Conservation (phyloP, 2,888 invertebrate species). For the Zaprionus lineosus region DNA sequence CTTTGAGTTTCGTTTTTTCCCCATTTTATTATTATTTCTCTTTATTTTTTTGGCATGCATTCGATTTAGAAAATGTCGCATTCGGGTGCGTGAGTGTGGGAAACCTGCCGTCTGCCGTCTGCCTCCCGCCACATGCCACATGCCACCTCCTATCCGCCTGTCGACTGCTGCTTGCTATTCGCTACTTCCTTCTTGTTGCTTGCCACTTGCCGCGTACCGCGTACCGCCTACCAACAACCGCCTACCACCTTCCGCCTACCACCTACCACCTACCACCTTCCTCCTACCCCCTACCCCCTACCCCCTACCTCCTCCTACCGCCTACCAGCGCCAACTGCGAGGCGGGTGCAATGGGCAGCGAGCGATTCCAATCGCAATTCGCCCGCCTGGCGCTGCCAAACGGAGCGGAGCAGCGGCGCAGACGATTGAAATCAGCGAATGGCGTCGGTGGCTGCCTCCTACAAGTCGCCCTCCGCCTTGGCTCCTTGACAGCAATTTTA, state of each 20-base stretch:
- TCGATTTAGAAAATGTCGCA: conserved; percentile 73
- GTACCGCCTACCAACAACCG: conserved; percentile 6
- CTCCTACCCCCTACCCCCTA: too few relatives aligned
- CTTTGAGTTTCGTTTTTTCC: conserved; percentile 49
- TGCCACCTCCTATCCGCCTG: too few relatives aligned
- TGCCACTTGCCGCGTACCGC: not conserved
- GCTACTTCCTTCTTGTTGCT: conserved; percentile 7
- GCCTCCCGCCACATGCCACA: conserved; percentile 12
- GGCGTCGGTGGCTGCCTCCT: conserved; percentile 56
- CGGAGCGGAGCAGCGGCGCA: conserved; percentile 68
- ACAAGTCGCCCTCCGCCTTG: conserved; percentile 48
- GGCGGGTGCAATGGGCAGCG: conserved; percentile 59
- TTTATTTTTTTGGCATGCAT: conserved; percentile 61
- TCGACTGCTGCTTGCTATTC: too few relatives aligned
- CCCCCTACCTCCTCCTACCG: too few relatives aligned
- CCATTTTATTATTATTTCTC: conserved; percentile 3
- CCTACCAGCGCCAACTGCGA: not conserved
- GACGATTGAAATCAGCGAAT: conserved; percentile 71
- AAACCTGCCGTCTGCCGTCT: conserved; percentile 32
- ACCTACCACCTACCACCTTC: too few relatives aligned
- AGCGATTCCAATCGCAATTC: conserved; percentile 65
- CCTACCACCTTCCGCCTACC: conserved; percentile 14
- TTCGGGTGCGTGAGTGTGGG: conserved; percentile 73
- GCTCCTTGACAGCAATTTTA: conserved; percentile 66
- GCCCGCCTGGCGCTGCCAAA: conserved; percentile 70